phyloP scores from a whole-genome alignment of 2,797 vertebrate species.

The Microcaecilia unicolor region DNA sequence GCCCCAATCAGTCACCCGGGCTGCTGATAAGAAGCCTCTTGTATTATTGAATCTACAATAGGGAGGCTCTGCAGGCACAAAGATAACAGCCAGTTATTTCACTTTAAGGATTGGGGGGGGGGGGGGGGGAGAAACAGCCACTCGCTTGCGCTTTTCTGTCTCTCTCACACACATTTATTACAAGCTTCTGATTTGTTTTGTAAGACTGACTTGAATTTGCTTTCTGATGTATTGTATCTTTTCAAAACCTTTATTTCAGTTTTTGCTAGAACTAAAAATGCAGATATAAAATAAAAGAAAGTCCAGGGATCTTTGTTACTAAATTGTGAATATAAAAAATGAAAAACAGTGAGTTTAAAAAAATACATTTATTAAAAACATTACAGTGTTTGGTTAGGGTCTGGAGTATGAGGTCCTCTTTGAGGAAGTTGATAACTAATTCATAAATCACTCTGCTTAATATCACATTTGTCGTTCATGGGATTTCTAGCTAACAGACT shows the following conservation, averaged over 20 bases:
- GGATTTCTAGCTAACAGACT: too few relatives aligned
- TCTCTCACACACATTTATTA: slow-evolving; percentile 60
- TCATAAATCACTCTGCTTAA: too few relatives aligned
- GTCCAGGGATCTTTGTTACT: too few relatives aligned
- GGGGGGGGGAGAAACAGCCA: too few relatives aligned
- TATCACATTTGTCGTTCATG: too few relatives aligned
- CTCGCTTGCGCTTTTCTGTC: slow-evolving; percentile 33
- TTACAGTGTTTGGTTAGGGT: too few relatives aligned
- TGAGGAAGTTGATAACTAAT: too few relatives aligned
- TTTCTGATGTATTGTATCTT: slow-evolving; percentile 34
- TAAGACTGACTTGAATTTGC: slow-evolving; percentile 37
- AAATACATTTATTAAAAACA: too few relatives aligned
- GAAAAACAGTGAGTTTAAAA: too few relatives aligned
- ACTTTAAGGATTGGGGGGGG: slow-evolving; percentile 67
- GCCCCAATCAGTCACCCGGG: slow-evolving; percentile 77
- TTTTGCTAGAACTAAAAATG: slow-evolving; percentile 22
- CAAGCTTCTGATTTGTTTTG: slow-evolving; percentile 45
- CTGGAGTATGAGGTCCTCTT: too few relatives aligned
- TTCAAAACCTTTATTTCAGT: slow-evolving; percentile 29
- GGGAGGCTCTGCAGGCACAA: slow-evolving; percentile 64
- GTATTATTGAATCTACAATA: slow-evolving; percentile 88
- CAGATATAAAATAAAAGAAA: slow-evolving; percentile 20
- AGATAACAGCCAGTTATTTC: slow-evolving; percentile 81
- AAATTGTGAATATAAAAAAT: too few relatives aligned
- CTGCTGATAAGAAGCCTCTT: slow-evolving; percentile 74